These are phyloP conservation scores for Hippoglossus stenolepis DNA, from an alignment of 2,113 vertebrate species.

Conservation along the genomic window DNA sequence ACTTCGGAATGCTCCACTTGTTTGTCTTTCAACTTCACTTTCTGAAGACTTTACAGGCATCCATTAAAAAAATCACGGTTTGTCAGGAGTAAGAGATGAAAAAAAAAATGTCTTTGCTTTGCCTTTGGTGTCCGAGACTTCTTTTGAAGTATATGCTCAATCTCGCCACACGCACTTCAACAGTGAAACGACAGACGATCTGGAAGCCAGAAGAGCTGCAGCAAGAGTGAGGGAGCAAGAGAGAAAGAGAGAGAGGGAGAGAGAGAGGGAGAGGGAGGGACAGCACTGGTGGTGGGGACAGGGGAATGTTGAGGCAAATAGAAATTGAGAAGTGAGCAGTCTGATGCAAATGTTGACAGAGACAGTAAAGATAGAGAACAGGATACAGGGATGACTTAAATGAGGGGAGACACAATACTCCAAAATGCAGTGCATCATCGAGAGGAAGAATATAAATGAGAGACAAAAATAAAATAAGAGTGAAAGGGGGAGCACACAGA, in stretches of 20 bases:
- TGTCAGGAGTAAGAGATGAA: neutral
- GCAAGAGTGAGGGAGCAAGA: neutral
- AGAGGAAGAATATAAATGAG: neutral
- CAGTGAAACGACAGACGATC: constrained; percentile 30
- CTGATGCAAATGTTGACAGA: neutral
- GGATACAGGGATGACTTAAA: neutral
- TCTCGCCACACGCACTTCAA: constrained; percentile 12
- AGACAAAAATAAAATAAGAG: no score
- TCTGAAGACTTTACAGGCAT: constrained; percentile 5
- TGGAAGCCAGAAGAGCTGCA: constrained; percentile 26
- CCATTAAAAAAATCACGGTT: constrained; percentile 20
- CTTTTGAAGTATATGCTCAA: constrained; percentile 4
- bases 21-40: constrained; percentile 2
- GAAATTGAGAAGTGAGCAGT: neutral
- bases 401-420: neutral
- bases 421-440: neutral
- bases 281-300: neutral
- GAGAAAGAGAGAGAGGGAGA: neutral
- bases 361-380: neutral
- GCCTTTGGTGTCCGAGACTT: neutral
- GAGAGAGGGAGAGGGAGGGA: neutral
- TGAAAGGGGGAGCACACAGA: neutral
- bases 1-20: neutral
- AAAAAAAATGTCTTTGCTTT: neutral
- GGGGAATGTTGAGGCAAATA: neutral